Percentiles rank a stretch among this genome's conserved stretches.
Evolutionary conservation across 2,113 vertebrate species (phyloP).

Genomic region (Procavia capensis): DNA sequence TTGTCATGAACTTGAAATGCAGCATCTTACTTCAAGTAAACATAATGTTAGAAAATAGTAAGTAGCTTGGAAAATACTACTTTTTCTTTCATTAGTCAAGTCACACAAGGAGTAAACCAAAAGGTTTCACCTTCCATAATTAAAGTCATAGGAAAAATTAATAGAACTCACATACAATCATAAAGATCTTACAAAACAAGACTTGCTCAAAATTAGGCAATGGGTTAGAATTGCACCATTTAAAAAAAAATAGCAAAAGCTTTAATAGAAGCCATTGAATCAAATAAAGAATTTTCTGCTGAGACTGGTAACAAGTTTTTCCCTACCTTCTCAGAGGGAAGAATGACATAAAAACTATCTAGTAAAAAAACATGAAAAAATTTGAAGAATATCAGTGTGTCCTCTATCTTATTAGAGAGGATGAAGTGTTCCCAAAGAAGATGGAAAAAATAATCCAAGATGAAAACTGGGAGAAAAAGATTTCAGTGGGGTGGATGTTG

Average conservation of each 20-base stretch:
- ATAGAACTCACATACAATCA: background rate
- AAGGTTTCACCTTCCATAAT: background rate
- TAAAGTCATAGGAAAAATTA: constrained; percentile 24
- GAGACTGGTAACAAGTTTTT: constrained; percentile 25
- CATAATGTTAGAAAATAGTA: constrained; percentile 1
- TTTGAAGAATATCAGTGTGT: constrained; percentile 60
- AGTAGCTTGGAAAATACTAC: constrained; percentile 12
- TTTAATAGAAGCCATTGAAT: constrained; percentile 18
- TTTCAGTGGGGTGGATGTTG: constrained; percentile 63
- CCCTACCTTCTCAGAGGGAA: background rate
- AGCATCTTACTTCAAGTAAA: constrained; percentile 30
- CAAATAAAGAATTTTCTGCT: constrained; percentile 48
- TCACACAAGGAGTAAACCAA: background rate
- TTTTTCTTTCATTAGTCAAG: background rate
- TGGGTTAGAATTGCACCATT: background rate
- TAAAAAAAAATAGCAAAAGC: background rate
- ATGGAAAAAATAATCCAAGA: constrained; percentile 79
- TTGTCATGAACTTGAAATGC: background rate
- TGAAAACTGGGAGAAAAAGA: constrained; percentile 74
- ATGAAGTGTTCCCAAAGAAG: constrained; percentile 62
- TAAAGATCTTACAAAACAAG: constrained; percentile 32
- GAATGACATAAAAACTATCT: constrained; percentile 55
- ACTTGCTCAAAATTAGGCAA: background rate
- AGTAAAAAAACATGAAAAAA: constrained; percentile 44
- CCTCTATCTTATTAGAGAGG: constrained; percentile 71